Evolutionary conservation across 2,888 invertebrate genomes (phyloP).

Genomic region (Bhutanitis thaidina): DNA sequence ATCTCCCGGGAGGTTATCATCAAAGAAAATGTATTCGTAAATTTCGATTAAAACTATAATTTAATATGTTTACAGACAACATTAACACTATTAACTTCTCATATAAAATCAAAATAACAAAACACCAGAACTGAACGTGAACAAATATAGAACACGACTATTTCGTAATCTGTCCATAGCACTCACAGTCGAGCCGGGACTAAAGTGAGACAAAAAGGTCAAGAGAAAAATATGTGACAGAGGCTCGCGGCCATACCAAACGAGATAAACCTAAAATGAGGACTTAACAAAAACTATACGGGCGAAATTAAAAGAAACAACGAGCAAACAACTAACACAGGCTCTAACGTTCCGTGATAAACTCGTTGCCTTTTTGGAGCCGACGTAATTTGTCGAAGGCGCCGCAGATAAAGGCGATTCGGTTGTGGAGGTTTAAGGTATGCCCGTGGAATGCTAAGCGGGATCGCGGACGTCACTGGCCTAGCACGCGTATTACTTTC

Average conservation of each 20-base stretch:
- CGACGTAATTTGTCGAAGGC: constrained; percentile 78
- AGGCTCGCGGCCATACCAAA: constrained; percentile 53
- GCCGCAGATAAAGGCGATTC: constrained; percentile 72
- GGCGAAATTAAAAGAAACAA: constrained; percentile 74
- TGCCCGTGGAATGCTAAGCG: constrained; percentile 60
- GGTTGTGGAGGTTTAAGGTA: constrained; percentile 44
- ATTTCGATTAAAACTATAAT: too few relatives aligned
- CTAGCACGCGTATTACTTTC: constrained; percentile 37
- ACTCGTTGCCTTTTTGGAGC: constrained; percentile 63
- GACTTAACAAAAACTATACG: constrained; percentile 67
- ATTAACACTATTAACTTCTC: too few relatives aligned
- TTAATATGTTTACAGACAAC: too few relatives aligned
- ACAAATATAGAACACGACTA: constrained; percentile 27
- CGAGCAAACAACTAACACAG: constrained; percentile 70
- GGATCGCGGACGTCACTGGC: constrained; percentile 32
- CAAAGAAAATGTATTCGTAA: too few relatives aligned
- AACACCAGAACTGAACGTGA: constrained; percentile 4
- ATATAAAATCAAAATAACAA: too few relatives aligned
- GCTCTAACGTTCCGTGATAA: constrained; percentile 69
- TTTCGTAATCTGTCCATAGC: constrained; percentile 31
- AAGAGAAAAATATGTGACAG: constrained; percentile 55
- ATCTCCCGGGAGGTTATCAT: too few relatives aligned
- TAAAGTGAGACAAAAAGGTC: constrained; percentile 38
- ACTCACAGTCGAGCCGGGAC: constrained; percentile 30
- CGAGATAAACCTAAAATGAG: constrained; percentile 66